A percentile compares a stretch with the other conserved stretches of the same genome.
Evolutionary conservation across 2,888 invertebrate genomes (phyloP).

Genomic region (Scotopteryx bipunctaria): DNA sequence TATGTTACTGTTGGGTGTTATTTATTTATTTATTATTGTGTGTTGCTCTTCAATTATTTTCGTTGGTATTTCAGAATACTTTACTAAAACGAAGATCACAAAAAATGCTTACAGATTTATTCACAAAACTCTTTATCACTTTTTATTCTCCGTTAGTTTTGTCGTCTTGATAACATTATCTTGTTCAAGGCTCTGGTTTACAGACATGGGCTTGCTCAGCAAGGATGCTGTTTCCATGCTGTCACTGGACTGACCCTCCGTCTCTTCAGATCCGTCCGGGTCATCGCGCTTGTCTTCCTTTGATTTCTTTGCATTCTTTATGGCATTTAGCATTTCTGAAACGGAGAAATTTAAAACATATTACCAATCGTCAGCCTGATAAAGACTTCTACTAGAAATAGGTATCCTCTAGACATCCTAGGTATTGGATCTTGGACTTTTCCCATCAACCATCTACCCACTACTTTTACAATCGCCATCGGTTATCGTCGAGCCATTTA

Average conservation of each 20-base stretch:
- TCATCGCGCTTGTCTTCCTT: slow-evolving; percentile 43
- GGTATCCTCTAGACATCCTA: too few species aligned
- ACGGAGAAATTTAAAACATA: too few species aligned
- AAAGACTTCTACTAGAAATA: too few species aligned
- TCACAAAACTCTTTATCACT: slow-evolving; percentile 2
- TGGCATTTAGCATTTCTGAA: slow-evolving; percentile 65
- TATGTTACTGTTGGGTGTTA: too few species aligned
- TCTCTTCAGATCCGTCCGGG: slow-evolving; percentile 25
- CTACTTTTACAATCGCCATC: too few species aligned
- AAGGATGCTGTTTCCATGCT: slow-evolving; percentile 9
- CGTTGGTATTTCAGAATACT: too few species aligned
- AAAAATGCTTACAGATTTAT: slow-evolving; percentile 8
- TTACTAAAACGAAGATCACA: neutral
- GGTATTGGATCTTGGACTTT: too few species aligned
- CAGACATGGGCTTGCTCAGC: slow-evolving; percentile 22
- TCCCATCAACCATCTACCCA: too few species aligned
- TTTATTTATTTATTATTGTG: too few species aligned
- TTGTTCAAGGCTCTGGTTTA: neutral
- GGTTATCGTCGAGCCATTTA: too few species aligned
- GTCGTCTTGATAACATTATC: neutral
- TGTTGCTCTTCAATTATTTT: too few species aligned
- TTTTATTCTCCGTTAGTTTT: slow-evolving; percentile 6
- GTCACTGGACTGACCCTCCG: slow-evolving; percentile 17
- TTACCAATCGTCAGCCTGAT: too few species aligned
- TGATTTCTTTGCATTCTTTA: slow-evolving; percentile 66